A percentile compares a stretch with the other conserved stretches of the same genome.
Evolutionary conservation across 2,113 vertebrate genomes (phyloP).

Genomic region (Mus spicilegus): DNA sequence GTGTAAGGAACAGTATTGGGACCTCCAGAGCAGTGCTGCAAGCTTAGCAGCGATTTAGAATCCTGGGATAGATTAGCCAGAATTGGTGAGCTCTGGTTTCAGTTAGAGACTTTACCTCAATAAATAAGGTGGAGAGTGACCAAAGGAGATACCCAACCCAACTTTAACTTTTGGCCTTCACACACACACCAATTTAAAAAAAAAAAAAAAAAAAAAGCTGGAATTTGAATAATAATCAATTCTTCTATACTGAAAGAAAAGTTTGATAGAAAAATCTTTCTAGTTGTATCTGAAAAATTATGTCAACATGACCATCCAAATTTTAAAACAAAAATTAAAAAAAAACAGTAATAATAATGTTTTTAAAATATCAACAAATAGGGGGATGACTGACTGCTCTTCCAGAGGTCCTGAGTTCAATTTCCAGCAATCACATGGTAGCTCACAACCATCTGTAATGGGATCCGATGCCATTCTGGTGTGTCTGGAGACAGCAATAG

Average conservation of each 20-base stretch:
- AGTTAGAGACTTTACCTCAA: neutral
- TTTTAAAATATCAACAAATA: slow-evolving; percentile 6
- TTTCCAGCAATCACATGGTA: too few relatives aligned
- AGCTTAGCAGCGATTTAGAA: neutral
- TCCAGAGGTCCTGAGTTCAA: too few relatives aligned
- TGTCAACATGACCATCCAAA: neutral
- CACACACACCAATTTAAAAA: neutral
- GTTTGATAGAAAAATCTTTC: neutral
- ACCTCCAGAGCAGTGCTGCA: too few relatives aligned
- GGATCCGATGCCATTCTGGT: too few relatives aligned
- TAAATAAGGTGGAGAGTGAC: neutral
- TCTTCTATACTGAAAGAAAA: neutral
- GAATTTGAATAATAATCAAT: neutral
- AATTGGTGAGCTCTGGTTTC: neutral
- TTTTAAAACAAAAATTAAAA: slow-evolving; percentile 21
- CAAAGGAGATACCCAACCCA: neutral
- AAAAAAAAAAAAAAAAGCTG: neutral
- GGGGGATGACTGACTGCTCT: too few relatives aligned
- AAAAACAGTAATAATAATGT: neutral
- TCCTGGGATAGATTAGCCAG: neutral
- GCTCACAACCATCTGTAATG: too few relatives aligned
- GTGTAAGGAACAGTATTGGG: too few relatives aligned
- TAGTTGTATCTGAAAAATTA: slow-evolving; percentile 13
- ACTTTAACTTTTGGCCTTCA: neutral
- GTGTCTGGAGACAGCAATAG: too few relatives aligned